These are phyloP conservation scores for Venustaconcha ellipsiformis DNA, from an alignment of 1,140 invertebrate species.

Conservation along the genomic window DNA sequence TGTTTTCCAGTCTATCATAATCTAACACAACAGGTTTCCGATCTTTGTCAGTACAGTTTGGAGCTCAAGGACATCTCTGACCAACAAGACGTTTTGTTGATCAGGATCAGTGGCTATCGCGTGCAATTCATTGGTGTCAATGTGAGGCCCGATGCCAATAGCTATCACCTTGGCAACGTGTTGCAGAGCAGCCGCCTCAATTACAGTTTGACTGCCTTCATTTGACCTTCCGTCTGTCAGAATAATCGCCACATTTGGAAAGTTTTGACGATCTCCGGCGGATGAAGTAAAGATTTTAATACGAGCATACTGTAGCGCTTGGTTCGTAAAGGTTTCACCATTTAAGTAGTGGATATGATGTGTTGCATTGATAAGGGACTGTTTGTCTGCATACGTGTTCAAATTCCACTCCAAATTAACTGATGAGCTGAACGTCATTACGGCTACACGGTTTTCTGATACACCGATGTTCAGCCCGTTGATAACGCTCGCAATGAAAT, in stretches of 20 bases:
- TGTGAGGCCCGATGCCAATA: slow-evolving; percentile 4
- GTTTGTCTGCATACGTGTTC: slow-evolving; percentile 1
- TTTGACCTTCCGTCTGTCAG: slow-evolving; percentile 15
- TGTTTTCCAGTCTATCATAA: no score
- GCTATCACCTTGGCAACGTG: not conserved
- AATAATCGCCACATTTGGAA: slow-evolving; percentile 2
- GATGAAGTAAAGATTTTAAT: not conserved
- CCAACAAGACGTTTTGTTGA: no score
- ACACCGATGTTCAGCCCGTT: slow-evolving; percentile 28
- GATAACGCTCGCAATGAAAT: slow-evolving; percentile 41
- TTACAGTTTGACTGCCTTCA: not conserved
- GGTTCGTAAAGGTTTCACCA: not conserved
- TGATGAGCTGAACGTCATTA: slow-evolving; percentile 28
- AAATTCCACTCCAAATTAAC: not conserved
- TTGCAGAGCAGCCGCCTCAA: slow-evolving; percentile 5
- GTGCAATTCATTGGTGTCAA: not conserved
- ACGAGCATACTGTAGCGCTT: not conserved
- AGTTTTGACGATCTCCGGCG: not conserved
- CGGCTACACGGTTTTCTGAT: slow-evolving; percentile 12
- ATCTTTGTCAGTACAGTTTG: no score
- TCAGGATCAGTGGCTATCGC: no score
- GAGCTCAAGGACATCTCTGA: no score
- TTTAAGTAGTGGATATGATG: not conserved
- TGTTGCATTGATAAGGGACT: not conserved
- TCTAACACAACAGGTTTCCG: no score